Percentiles rank a stretch among this genome's conserved stretches.
Evolutionary conservation across 2,888 invertebrate genomes (phyloP).

Genomic region (Torymus auratus): DNA sequence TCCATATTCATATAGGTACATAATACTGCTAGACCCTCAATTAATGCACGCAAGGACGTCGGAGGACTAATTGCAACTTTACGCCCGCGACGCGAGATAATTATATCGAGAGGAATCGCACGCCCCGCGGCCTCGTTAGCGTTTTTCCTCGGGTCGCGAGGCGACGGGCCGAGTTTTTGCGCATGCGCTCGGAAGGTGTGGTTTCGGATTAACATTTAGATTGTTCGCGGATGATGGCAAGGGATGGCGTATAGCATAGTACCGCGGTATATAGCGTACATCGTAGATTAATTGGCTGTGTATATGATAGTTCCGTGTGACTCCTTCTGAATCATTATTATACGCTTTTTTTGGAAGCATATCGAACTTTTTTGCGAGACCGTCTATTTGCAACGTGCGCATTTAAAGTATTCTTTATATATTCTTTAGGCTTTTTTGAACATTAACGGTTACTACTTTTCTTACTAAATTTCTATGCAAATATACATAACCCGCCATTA

Average conservation of each 20-base stretch:
- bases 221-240: constrained; percentile 64
- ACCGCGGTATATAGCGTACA: background rate
- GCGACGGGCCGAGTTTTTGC: constrained; percentile 31
- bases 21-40: constrained; percentile 61
- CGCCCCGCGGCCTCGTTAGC: constrained; percentile 66
- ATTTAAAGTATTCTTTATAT: too few relatives aligned
- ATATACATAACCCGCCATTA: background rate
- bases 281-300: constrained; percentile 25
- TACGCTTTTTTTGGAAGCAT: too few relatives aligned
- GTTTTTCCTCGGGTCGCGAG: constrained; percentile 61
- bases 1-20: constrained; percentile 8
- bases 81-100: constrained; percentile 69
- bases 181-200: constrained; percentile 68
- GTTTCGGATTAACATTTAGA: constrained; percentile 76
- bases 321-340: too few relatives aligned
- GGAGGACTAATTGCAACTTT: constrained; percentile 72
- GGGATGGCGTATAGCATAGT: background rate
- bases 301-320: background rate
- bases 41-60: constrained; percentile 64
- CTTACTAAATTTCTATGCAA: background rate
- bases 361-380: too few relatives aligned
- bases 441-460: too few relatives aligned
- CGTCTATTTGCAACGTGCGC: too few relatives aligned
- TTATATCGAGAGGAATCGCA: constrained; percentile 63
- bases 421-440: too few relatives aligned